Percentiles rank a stretch among this genome's conserved stretches.
Evolutionary conservation across 2,113 vertebrate genomes (phyloP).

Genomic region (Cyphotilapia sp.): DNA sequence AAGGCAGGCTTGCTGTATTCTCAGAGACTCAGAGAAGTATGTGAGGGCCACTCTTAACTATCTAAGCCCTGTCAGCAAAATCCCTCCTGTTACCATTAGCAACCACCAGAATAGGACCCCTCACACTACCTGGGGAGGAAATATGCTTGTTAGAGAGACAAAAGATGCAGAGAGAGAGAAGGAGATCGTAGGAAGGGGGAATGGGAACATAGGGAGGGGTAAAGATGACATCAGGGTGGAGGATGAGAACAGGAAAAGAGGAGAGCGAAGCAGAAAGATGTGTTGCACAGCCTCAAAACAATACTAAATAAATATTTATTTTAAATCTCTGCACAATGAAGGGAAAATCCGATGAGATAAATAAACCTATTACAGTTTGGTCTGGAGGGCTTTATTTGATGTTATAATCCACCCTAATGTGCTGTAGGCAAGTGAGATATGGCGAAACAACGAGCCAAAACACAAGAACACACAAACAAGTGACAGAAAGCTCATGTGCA

Average conservation of each 20-base stretch:
- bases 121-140: constrained; percentile 32
- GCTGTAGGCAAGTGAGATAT: not conserved
- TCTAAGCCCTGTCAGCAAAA: constrained; percentile 52
- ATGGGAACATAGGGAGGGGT: not conserved
- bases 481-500: not conserved
- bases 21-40: not conserved
- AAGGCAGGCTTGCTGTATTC: not conserved
- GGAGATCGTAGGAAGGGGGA: constrained; percentile 7
- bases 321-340: not conserved
- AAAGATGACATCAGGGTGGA: not conserved
- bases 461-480: not conserved
- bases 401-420: constrained; percentile 14
- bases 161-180: not conserved
- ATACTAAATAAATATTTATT: not conserved
- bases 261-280: not conserved
- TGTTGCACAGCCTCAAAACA: not conserved
- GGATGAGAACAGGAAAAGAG: not conserved
- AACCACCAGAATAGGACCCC: constrained; percentile 44
- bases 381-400: not conserved
- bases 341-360: not conserved
- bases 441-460: not conserved
- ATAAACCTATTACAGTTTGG: not conserved
- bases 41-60: constrained; percentile 36
- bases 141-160: constrained; percentile 54
- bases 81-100: constrained; percentile 58